These are phyloP conservation scores for Macroramphosus scolopax DNA, from an alignment of 2,797 vertebrate genomes.

Conservation along the genomic window DNA sequence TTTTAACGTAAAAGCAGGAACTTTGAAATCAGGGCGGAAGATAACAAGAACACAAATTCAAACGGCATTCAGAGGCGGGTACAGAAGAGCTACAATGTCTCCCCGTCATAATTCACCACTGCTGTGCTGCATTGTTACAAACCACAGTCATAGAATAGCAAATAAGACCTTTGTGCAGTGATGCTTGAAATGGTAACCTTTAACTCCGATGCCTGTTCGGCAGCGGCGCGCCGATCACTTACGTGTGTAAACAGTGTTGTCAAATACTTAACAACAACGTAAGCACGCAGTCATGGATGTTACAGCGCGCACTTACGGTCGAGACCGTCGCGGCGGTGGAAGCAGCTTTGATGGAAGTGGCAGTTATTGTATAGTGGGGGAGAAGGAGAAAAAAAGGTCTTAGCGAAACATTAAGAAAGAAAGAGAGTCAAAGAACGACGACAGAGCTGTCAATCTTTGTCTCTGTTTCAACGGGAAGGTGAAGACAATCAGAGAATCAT, in stretches of 20 bases:
- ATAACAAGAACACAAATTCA: slow-evolving; percentile 42
- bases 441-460: slow-evolving; percentile 14
- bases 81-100: slow-evolving; percentile 46
- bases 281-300: slow-evolving; percentile 41
- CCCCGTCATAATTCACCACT: slow-evolving; percentile 56
- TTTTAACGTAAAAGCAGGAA: slow-evolving; percentile 13
- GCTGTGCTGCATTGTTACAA: slow-evolving; percentile 57
- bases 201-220: slow-evolving; percentile 60
- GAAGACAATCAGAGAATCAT: slow-evolving; percentile 5
- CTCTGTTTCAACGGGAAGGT: slow-evolving; percentile 11
- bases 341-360: slow-evolving; percentile 30
- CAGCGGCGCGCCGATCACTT: slow-evolving; percentile 60
- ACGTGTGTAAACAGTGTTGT: slow-evolving; percentile 69
- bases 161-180: slow-evolving; percentile 69
- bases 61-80: slow-evolving; percentile 45
- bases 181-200: slow-evolving; percentile 75
- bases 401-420: too few relatives aligned
- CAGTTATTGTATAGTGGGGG: slow-evolving; percentile 24
- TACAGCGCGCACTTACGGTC: slow-evolving; percentile 39
- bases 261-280: slow-evolving; percentile 57
- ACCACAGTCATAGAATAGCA: slow-evolving; percentile 61
- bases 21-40: slow-evolving; percentile 45
- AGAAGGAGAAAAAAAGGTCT: background rate
- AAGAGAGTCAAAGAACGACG: slow-evolving; percentile 15
- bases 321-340: slow-evolving; percentile 25